Percentiles rank a stretch among this genome's conserved stretches.
Evolutionary conservation across 2,888 invertebrate genomes (phyloP).

Genomic region (Cheilosia vernalis): DNA sequence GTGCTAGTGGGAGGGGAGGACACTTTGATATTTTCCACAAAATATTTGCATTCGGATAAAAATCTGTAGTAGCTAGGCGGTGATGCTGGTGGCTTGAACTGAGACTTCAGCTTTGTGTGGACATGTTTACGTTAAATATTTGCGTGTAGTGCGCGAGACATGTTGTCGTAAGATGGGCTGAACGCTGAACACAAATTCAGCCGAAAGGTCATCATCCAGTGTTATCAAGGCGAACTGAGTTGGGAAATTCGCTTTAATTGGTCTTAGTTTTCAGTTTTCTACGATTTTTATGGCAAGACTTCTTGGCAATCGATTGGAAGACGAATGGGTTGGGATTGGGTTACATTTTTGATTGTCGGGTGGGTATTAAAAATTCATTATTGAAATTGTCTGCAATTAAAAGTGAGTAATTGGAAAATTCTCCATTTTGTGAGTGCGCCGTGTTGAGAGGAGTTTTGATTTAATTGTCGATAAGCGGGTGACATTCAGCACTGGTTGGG

Average conservation of each 20-base stretch:
- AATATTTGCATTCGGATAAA: constrained; percentile 72
- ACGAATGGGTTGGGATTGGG: constrained; percentile 11
- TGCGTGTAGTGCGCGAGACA: constrained; percentile 41
- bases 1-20: constrained; percentile 40
- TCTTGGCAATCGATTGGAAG: not conserved
- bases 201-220: constrained; percentile 49
- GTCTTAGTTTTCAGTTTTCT: not conserved
- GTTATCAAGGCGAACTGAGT: constrained; percentile 37
- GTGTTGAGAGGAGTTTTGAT: constrained; percentile 29
- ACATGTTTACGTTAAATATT: constrained; percentile 65
- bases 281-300: constrained; percentile 3
- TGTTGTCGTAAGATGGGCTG: constrained; percentile 36
- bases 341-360: constrained; percentile 19
- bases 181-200: constrained; percentile 21
- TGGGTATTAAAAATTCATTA: constrained; percentile 43
- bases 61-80: constrained; percentile 45
- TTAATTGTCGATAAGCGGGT: constrained; percentile 41
- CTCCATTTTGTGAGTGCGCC: constrained; percentile 7
- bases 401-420: constrained; percentile 46
- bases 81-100: constrained; percentile 13
- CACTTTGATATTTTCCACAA: constrained; percentile 73
- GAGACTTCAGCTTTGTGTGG: constrained; percentile 1
- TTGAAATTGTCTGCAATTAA: constrained; percentile 38
- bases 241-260: constrained; percentile 47
- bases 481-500: constrained; percentile 43